phyloP scores from a whole-genome alignment of 2,113 vertebrate genomes.

The Scytalopus superciliaris region DNA sequence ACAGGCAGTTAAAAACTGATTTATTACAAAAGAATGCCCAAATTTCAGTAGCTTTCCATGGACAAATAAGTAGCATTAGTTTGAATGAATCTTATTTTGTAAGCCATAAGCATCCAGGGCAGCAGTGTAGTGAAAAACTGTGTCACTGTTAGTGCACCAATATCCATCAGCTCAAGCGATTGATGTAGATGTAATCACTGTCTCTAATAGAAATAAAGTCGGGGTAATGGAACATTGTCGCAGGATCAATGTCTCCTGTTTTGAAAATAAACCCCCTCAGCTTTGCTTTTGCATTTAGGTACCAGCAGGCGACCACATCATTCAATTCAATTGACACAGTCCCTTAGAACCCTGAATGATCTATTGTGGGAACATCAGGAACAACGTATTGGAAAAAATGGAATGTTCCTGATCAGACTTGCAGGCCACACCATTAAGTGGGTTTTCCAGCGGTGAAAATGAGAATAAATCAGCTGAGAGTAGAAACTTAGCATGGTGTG shows the following conservation, averaged over 20 bases:
- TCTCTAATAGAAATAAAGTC: conserved; percentile 58
- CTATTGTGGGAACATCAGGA: conserved; percentile 59
- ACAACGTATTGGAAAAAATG: conserved; percentile 13
- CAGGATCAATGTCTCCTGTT: conserved; percentile 60
- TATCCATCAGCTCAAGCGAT: conserved; percentile 42
- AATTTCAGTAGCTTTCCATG: not conserved
- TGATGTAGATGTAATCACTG: conserved; percentile 64
- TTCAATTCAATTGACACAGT: conserved; percentile 56
- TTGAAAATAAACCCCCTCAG: conserved; percentile 64
- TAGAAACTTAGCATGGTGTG: not conserved
- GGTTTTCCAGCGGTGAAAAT: conserved; percentile 13
- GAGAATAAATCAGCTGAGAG: not conserved
- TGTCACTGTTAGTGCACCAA: conserved; percentile 16
- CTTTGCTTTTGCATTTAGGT: conserved; percentile 61
- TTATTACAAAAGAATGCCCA: not conserved
- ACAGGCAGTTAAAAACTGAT: not conserved
- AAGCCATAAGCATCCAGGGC: not conserved
- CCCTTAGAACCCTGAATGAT: conserved; percentile 50
- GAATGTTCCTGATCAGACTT: conserved; percentile 29
- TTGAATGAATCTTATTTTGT: not conserved
- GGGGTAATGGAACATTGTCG: conserved; percentile 59
- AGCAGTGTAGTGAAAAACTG: not conserved
- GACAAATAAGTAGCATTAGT: not conserved
- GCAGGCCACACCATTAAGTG: not conserved
- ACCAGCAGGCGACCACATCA: conserved; percentile 45